Base-by-base conservation (phyloP, 1,140 invertebrate species). In the Drosophila obscura region DNA sequence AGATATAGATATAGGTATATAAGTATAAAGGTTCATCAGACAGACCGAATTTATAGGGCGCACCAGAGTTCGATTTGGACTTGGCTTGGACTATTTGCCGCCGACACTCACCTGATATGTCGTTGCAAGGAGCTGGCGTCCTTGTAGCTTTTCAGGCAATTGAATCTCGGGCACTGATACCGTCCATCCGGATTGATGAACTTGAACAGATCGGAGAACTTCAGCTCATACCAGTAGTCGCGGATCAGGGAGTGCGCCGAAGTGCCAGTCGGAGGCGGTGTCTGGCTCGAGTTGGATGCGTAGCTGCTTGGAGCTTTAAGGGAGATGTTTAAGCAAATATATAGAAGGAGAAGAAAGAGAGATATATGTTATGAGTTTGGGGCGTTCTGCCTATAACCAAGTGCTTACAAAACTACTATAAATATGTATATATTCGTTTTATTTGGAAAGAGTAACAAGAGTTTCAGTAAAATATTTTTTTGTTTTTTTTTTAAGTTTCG, bases 61-160 rank as follows among this genome's bases (percentile, higher is more conserved):
- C 11, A 50, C 1, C 11, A 35, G 5, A 52, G 19, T 8, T 41
- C 13, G 56, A 26, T 11, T 51, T 41, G 31, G 8, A 62, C 9
- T 46, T 19, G 15, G 46, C 13, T 35, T 35, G 19, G 3, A 5
- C 8, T 1, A 44, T 19, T 6, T 19, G 16, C 9, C 19, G 19
- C 16, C 9, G 4, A 51, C 19, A 76, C 87, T 91, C 73, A 92
- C 75, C 92, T 92, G 90, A 93, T 92, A 90, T 93, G 93, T 74
- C 93, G 91, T 79, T 92, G 92, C 68, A 93, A 81, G 65, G 91
- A 92, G 80, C 91, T 92, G 76, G 91, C 91, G 74, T 92, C 91
- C 68, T 92, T 92, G 66, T 92, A 93, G 64, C 76, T 89, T 76
- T 92, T 92, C 53, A 80, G 76, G 85, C 92, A 93, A 73, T 92